Conservation (phyloP, 2,113 vertebrate genomes). For the Sitta europaea region DNA sequence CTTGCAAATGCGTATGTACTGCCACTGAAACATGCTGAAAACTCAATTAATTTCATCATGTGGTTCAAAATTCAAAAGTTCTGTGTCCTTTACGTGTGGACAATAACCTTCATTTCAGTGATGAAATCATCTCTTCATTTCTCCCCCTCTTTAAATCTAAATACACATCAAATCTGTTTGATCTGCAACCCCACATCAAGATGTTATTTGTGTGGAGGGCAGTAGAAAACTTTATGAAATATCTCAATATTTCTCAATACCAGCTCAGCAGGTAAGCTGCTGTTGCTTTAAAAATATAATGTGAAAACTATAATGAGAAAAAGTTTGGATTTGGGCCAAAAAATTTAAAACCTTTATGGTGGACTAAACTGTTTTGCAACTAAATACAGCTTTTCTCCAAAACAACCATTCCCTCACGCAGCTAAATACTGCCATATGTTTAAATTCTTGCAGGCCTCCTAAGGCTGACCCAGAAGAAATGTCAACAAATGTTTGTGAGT, state of each 20-base stretch:
- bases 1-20: neutral
- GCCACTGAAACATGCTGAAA: neutral
- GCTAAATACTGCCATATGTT: constrained; percentile 60
- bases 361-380: constrained; percentile 34
- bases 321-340: constrained; percentile 1
- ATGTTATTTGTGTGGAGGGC: neutral
- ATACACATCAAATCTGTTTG: neutral
- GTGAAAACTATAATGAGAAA: neutral
- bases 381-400: neutral
- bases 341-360: neutral
- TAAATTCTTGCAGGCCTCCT: constrained; percentile 50
- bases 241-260: neutral
- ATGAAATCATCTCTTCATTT: neutral
- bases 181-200: neutral
- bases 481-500: constrained; percentile 65
- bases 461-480: constrained; percentile 64
- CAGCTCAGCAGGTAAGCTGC: neutral
- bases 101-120: neutral
- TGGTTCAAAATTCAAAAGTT: neutral
- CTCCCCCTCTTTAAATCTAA: neutral
- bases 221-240: neutral
- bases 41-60: neutral
- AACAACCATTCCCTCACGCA: constrained; percentile 12
- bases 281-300: constrained; percentile 32
- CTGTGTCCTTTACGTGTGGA: neutral